Evolutionary conservation across 2,113 vertebrate species (phyloP).

Genomic region (Rhinogobius similis): DNA sequence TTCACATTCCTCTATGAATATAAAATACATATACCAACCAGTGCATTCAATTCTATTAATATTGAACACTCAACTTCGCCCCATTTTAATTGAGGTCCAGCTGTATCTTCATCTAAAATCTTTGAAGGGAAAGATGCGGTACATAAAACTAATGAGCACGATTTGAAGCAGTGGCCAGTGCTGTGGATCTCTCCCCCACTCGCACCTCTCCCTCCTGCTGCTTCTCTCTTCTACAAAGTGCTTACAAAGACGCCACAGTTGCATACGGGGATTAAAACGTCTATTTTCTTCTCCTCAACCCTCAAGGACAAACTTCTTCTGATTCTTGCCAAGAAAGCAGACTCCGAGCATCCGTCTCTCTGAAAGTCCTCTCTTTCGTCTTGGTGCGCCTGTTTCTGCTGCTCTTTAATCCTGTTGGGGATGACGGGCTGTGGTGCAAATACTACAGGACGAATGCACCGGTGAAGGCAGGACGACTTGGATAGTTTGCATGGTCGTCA

Average conservation of each 20-base stretch:
- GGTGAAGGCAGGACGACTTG: too few species aligned
- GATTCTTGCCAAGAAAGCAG: conserved; percentile 55
- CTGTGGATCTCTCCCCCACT: conserved; percentile 10
- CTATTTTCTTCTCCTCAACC: conserved; percentile 42
- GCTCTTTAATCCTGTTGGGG: conserved; percentile 17
- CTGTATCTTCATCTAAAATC: neutral
- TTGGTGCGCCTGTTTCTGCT: conserved; percentile 8
- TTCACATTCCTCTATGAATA: too few species aligned
- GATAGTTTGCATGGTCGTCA: too few species aligned
- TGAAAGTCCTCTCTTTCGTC: conserved; percentile 10
- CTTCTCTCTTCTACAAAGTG: conserved; percentile 55
- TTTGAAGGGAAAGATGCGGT: neutral
- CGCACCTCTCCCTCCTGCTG: conserved; percentile 5
- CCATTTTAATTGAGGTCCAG: neutral
- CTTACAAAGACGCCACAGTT: conserved; percentile 66
- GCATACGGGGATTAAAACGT: conserved; percentile 63
- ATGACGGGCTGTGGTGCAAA: neutral
- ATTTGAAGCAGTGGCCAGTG: conserved; percentile 9
- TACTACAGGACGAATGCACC: neutral
- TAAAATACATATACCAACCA: neutral
- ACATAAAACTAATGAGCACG: conserved; percentile 19
- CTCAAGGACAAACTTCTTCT: conserved; percentile 66
- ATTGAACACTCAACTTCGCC: neutral
- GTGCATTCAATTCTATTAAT: neutral
- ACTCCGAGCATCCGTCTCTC: conserved; percentile 43